Base-by-base conservation (phyloP, 2,888 invertebrate genomes). In the Sarcophaga carnaria region DNA sequence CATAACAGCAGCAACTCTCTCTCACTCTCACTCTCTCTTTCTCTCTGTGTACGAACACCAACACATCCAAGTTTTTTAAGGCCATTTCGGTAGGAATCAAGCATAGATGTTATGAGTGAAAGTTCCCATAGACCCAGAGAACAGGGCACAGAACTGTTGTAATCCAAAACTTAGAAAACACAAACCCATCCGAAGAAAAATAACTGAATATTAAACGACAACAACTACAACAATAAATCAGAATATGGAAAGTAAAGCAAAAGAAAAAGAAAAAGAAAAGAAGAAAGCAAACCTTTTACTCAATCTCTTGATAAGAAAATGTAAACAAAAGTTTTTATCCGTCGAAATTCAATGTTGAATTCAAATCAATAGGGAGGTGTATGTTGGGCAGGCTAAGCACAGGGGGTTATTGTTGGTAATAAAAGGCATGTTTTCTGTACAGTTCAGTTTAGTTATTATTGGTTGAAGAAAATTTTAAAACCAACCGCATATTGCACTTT, bases 401-500 rank as follows among this genome's bases (percentile, higher is more conserved):
- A 72, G 14, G n/a, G 45, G 25, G 14, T 25, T 63, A 10, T 25
- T 63, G n/a, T 49, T 80, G n/a, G 8, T 45, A 82, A 67, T 27
- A 66, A 64, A 74, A 75, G 27, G 17, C 17, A 47, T 47, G 12
- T 10, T 66, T 49, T 66, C 63, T 47, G 66, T 70, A 17, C 6
- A 70, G 49, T 62, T 62, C 20, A 62, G 62, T 72, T 72, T 45
- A 71, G 64, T 80, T 80, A 37, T 67, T 80, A 85, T 81, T 81
- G 80, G 74, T 75, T 74, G 54, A 54, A 27, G 74, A 69, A 77
- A 70, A 78, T 75, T 69, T 49, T 71, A 76, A 63, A 86, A 64
- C 75, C 76, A 69, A 83, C 80, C 77, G 83, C 80, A 80, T 83
- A 83, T 69, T 86, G 77, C 74, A 74, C 74, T 80, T 83, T 83